Evolutionary conservation across 2,888 invertebrate genomes (phyloP).

Genomic region (Conchocele bisecta): DNA sequence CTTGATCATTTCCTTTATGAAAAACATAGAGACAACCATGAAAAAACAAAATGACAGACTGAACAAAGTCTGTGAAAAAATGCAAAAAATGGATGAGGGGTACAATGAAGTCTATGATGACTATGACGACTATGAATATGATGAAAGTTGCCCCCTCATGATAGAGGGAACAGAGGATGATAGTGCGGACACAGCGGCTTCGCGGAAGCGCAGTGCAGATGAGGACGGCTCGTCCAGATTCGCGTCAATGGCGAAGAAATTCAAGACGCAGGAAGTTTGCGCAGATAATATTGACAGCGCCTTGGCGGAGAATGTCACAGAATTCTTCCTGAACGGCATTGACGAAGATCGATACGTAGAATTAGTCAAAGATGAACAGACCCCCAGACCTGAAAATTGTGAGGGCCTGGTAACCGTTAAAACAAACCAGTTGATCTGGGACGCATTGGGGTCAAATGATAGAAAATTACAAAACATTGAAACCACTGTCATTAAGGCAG

Average conservation of each 20-base stretch:
- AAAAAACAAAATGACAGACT: no score
- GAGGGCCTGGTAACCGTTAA: constrained; percentile 23
- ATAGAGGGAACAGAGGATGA: no score
- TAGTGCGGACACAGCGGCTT: no score
- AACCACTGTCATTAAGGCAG: constrained; percentile 29
- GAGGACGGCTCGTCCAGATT: no score
- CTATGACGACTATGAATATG: no score
- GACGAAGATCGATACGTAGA: constrained; percentile 27
- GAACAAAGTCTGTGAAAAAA: no score
- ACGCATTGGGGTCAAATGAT: constrained; percentile 16
- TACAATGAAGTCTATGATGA: no score
- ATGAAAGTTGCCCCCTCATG: no score
- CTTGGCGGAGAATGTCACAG: constrained; percentile 33
- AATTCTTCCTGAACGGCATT: constrained; percentile 37
- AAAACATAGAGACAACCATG: no score
- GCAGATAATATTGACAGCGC: constrained; percentile 12
- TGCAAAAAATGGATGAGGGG: no score
- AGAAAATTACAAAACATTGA: constrained; percentile 29
- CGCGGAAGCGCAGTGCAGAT: no score
- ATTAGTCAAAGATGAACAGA: constrained; percentile 32
- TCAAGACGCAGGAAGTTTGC: constrained; percentile 31
- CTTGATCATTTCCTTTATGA: no score
- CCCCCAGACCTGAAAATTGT: constrained; percentile 34
- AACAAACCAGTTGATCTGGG: constrained; percentile 37
- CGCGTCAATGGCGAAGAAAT: constrained; percentile 20